Evolutionary conservation across 2,797 vertebrate genomes (phyloP).

Genomic region (Esox lucius): DNA sequence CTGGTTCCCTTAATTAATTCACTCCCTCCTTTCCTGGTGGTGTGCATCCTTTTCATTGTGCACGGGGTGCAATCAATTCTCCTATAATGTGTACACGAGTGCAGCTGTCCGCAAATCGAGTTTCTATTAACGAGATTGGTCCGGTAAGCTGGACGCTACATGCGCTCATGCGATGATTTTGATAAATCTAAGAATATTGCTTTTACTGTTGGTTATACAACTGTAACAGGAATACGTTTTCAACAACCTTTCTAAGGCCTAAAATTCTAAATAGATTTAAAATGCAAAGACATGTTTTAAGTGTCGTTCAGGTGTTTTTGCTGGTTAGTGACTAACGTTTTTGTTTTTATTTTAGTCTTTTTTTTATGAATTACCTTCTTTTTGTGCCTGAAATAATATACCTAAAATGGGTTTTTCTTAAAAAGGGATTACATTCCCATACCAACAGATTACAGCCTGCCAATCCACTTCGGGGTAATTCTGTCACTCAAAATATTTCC

Average conservation of each 20-base stretch:
- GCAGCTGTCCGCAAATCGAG: conserved; percentile 86
- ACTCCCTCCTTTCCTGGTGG: conserved; percentile 82
- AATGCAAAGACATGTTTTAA: not conserved
- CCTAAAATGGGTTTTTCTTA: not conserved
- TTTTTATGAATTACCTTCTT: not conserved
- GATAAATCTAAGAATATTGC: conserved; percentile 50
- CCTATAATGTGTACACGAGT: conserved; percentile 84
- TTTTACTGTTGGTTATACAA: not conserved
- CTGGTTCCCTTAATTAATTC: conserved; percentile 89
- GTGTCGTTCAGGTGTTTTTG: not conserved
- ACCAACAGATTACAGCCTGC: not conserved
- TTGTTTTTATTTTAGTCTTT: not conserved
- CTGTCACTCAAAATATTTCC: not conserved
- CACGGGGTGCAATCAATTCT: conserved; percentile 86
- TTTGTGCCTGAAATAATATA: not conserved
- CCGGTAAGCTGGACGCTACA: conserved; percentile 71
- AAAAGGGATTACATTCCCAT: not conserved
- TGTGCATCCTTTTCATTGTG: conserved; percentile 88
- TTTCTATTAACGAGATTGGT: conserved; percentile 85
- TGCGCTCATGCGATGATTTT: conserved; percentile 56
- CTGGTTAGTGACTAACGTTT: not conserved
- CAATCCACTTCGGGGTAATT: conserved; percentile 16
- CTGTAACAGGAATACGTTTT: not conserved
- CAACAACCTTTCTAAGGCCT: not conserved
- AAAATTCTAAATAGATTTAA: not conserved